Evolutionary conservation across 2,888 invertebrate genomes (phyloP).

Genomic region (Congeria kusceri): DNA sequence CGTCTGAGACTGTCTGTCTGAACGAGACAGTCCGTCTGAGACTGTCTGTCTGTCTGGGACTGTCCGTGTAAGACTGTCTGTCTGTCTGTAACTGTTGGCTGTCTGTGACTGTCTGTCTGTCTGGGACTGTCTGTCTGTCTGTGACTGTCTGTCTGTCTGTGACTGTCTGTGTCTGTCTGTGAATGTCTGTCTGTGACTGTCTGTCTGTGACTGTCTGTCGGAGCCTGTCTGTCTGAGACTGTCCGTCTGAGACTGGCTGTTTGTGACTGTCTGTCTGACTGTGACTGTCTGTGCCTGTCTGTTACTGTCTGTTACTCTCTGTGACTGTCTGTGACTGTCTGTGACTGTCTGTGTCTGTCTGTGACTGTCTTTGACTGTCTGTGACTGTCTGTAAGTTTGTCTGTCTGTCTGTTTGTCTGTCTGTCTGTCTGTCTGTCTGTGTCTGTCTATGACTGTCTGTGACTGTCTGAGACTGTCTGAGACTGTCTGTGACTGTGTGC

Average conservation of each 20-base stretch:
- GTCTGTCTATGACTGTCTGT: background rate
- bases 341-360: background rate
- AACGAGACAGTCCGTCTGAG: no score
- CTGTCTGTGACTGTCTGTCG: slow-evolving; percentile 1
- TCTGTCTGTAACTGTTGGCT: no score
- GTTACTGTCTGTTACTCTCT: background rate
- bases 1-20: no score
- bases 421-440: background rate
- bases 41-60: no score
- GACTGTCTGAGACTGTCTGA: background rate
- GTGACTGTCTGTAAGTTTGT: background rate
- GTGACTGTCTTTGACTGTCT: background rate
- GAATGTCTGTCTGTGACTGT: slow-evolving; percentile 3
- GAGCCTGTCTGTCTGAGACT: background rate
- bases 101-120: slow-evolving; percentile 10
- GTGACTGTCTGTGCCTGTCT: background rate
- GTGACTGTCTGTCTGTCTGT: slow-evolving; percentile 4
- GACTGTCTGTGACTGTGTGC: slow-evolving; percentile 4
- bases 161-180: no score
- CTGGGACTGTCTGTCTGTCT: no score
- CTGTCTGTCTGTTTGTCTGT: slow-evolving; percentile 6
- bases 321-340: background rate
- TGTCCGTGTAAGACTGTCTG: no score
- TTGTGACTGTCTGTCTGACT: slow-evolving; percentile 3
- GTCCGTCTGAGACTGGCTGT: background rate